Evolutionary conservation across 1,140 invertebrate species (phyloP).

Genomic region (Xylocopa sonorina): DNA sequence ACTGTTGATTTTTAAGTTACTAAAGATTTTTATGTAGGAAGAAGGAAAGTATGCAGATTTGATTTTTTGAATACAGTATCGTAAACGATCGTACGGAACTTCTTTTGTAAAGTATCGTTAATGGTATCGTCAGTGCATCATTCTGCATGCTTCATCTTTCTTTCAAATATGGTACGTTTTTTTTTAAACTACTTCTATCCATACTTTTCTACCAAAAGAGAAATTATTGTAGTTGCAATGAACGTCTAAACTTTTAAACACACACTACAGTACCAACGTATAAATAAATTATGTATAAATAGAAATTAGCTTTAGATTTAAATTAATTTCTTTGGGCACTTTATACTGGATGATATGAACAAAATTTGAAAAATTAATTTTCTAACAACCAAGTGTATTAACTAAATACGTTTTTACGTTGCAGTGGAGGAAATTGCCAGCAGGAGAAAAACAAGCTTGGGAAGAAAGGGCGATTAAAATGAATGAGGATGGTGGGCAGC

Average conservation of each 20-base stretch:
- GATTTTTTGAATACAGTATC: slow-evolving; percentile 15
- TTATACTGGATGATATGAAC: not conserved
- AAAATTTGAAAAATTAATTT: slow-evolving; percentile 36
- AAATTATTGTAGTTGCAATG: not conserved
- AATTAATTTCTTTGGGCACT: slow-evolving; percentile 33
- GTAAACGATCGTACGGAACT: not conserved
- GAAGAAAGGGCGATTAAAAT: slow-evolving; percentile 94
- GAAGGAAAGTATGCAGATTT: slow-evolving; percentile 52
- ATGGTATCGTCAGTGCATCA: slow-evolving; percentile 14
- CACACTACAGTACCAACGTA: slow-evolving; percentile 1
- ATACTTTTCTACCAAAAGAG: not conserved
- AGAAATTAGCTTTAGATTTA: slow-evolving; percentile 33
- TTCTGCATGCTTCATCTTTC: slow-evolving; percentile 60
- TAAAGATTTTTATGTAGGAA: slow-evolving; percentile 42
- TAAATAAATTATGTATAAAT: slow-evolving; percentile 4
- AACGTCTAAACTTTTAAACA: not conserved
- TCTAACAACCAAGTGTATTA: slow-evolving; percentile 6
- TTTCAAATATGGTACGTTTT: slow-evolving; percentile 32
- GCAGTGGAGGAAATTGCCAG: slow-evolving; percentile 94
- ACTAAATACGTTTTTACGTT: slow-evolving; percentile 64
- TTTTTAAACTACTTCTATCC: slow-evolving; percentile 43
- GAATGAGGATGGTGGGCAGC: slow-evolving; percentile 88
- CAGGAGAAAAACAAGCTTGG: slow-evolving; percentile 94
- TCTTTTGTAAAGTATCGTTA: not conserved
- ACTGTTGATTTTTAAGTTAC: slow-evolving; percentile 60